These are phyloP conservation scores for Coregonus ussuriensis DNA, from an alignment of 2,797 vertebrate species.

Conservation along the genomic window DNA sequence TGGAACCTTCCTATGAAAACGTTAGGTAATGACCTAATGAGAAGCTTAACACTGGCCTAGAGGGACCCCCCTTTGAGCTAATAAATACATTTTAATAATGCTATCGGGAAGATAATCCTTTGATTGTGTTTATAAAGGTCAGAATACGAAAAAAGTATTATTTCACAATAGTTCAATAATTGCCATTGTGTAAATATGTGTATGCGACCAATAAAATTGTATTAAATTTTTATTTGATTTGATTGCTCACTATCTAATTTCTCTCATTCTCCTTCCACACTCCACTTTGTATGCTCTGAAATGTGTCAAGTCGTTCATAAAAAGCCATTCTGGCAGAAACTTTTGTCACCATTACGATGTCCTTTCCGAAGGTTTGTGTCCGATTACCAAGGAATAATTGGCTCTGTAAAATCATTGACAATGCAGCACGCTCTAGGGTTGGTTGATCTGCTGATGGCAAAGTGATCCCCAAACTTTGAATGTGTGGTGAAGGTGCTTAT, in stretches of 20 bases:
- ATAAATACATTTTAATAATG: too few species aligned
- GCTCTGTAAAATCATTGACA: conserved; percentile 41
- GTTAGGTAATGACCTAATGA: too few species aligned
- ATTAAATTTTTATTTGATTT: too few species aligned
- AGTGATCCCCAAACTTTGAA: conserved; percentile 34
- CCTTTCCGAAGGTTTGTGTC: conserved; percentile 55
- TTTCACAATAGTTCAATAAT: conserved; percentile 29
- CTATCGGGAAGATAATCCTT: too few species aligned
- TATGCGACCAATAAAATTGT: too few species aligned
- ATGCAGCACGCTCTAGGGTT: conserved; percentile 31
- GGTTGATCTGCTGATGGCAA: conserved; percentile 32
- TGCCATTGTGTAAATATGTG: not conserved
- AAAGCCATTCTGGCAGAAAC: conserved; percentile 33
- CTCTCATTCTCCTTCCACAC: conserved; percentile 42
- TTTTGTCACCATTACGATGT: conserved; percentile 25
- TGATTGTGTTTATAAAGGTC: too few species aligned
- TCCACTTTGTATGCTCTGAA: conserved; percentile 12
- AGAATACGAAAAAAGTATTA: too few species aligned
- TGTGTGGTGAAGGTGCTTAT: conserved; percentile 17
- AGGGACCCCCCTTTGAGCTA: too few species aligned
- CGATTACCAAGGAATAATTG: conserved; percentile 51
- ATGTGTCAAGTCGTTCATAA: conserved; percentile 28
- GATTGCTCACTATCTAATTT: conserved; percentile 34
- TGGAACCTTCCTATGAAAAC: too few species aligned
- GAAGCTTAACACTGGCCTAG: too few species aligned